phyloP scores from a whole-genome alignment of 2,888 invertebrate species.

The Heliconius ismenius region DNA sequence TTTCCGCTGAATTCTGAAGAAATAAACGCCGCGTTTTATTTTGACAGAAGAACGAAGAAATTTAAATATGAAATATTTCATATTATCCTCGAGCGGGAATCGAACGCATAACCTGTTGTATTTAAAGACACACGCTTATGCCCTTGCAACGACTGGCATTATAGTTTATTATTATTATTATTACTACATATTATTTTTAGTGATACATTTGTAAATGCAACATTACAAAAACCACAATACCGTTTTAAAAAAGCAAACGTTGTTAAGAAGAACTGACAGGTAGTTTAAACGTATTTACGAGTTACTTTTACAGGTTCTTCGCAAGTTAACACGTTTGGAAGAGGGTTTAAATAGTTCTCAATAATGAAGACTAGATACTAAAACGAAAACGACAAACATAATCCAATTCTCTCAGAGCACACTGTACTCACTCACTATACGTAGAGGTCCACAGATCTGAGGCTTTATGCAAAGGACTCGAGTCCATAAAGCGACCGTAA shows the following conservation, averaged over 20 bases:
- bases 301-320: neutral
- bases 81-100: too few relatives aligned
- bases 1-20: too few relatives aligned
- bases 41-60: too few relatives aligned
- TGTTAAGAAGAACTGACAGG: neutral
- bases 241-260: neutral
- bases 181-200: too few relatives aligned
- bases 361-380: slow-evolving; percentile 36
- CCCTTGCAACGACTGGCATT: too few relatives aligned
- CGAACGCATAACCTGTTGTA: too few relatives aligned
- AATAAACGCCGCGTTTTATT: too few relatives aligned
- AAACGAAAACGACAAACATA: slow-evolving; percentile 38
- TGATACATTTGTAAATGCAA: too few relatives aligned
- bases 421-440: slow-evolving; percentile 33
- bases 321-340: neutral
- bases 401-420: slow-evolving; percentile 42
- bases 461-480: slow-evolving; percentile 77
- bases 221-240: neutral
- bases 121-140: too few relatives aligned
- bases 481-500: slow-evolving; percentile 79
- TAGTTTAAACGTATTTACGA: slow-evolving; percentile 5
- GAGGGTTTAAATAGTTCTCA: slow-evolving; percentile 23
- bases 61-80: too few relatives aligned
- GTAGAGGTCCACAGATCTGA: slow-evolving; percentile 53
- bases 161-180: too few relatives aligned